Base-by-base conservation (phyloP, 2,113 vertebrate species). In the Lycaon pictus region DNA sequence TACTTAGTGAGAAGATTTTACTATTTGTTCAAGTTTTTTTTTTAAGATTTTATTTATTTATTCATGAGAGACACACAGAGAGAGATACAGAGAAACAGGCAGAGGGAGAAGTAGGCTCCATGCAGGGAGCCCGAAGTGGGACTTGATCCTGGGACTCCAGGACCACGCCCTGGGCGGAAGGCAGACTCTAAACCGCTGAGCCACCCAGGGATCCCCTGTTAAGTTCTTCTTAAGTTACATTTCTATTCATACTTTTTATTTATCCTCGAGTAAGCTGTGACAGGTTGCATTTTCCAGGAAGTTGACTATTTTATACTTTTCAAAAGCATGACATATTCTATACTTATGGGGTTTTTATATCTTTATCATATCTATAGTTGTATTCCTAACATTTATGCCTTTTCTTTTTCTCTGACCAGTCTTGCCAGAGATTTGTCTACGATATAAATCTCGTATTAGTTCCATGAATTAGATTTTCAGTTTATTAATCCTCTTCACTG, bases 221-320 rank as follows among this genome's bases (percentile, higher is more conserved):
- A 43, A 43, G 43, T 74, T 60, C 5, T 25, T 89, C 71, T 79
- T 51, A 25, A 65, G 35, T 83, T 67, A 58, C 9, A 83, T 69
- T 93, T 89, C 51, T 25, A 69, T 51, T 89, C 67, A 65, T 56
- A 96, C 51, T 74, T 96, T 67, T 58, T 74, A 82, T 43, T 84
- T 71, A 89, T 69, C 84, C 60, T 35, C 84, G 35, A 69, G 32
- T 89, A 71, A 89, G 55, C 63, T 92, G n/a, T 37, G 15, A n/a
- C 22, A 79, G 56, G 20, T 23, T 69, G 3, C 16, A 74, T 58
- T 81, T 94, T 96, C 90, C 51, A 84, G 32, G 7, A 74, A 82
- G 62, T n/a, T 65, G 27, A 58, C 58, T 94, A 76, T 69, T 82
- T 81, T 29, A 91, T 51, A 58, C 35, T 23, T 94, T 82, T 92